phyloP scores from a whole-genome alignment of 2,113 vertebrate species.

The Podocnemis expansa region DNA sequence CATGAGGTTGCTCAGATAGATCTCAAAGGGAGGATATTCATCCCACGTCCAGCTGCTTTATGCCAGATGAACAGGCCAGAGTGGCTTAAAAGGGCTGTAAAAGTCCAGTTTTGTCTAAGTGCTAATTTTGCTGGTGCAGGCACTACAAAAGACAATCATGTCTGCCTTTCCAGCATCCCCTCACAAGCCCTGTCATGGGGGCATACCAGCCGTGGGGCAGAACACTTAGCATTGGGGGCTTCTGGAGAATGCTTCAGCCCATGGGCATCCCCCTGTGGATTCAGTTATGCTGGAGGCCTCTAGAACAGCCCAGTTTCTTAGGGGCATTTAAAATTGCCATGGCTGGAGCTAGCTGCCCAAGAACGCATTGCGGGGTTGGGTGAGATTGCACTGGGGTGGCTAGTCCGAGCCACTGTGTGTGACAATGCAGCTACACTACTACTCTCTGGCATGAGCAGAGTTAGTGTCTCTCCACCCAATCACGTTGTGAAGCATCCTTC shows the following conservation, averaged over 20 bases:
- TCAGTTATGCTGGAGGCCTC: neutral
- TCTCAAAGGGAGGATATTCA: no score
- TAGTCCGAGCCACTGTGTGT: no score
- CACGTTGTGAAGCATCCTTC: no score
- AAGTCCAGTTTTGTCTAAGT: accelerated
- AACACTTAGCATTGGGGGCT: no score
- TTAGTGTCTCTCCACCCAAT: no score
- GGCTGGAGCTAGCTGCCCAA: no score
- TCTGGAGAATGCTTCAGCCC: no score
- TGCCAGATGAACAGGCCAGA: neutral
- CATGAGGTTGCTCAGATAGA: neutral
- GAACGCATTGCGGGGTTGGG: no score
- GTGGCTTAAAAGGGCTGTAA: neutral
- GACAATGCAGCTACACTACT: no score
- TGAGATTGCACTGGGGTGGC: no score
- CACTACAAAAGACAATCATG: accelerated
- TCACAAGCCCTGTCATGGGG: neutral
- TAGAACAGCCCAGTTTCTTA: neutral
- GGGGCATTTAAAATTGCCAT: no score
- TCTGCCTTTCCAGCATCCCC: neutral
- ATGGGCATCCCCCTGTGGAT: neutral
- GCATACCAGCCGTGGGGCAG: neutral
- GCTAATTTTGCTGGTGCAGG: neutral
- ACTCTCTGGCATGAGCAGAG: no score
- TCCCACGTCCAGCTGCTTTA: neutral